Percentiles rank a stretch among this genome's conserved stretches.
phyloP scores from a whole-genome alignment of 2,888 invertebrate genomes.

The Chrysolina haemoptera region DNA sequence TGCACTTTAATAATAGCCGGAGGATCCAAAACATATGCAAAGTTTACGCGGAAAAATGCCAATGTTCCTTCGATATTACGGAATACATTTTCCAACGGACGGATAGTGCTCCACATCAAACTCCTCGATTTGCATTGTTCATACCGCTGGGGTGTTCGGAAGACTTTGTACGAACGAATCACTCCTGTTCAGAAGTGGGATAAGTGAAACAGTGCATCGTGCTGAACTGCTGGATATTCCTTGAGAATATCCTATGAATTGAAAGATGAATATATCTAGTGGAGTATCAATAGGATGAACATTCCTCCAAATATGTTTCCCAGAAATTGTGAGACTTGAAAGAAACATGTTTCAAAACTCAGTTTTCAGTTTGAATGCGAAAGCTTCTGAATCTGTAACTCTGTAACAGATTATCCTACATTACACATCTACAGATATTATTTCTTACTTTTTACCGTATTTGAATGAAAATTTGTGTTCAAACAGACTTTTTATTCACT shows the following conservation, averaged over 20 bases:
- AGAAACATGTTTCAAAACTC: too few species aligned
- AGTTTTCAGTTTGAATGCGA: too few species aligned
- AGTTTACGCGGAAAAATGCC: constrained; percentile 6
- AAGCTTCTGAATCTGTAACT: too few species aligned
- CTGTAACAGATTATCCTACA: too few species aligned
- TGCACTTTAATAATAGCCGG: constrained; percentile 26
- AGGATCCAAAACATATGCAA: not conserved
- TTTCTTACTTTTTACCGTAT: too few species aligned
- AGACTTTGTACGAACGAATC: not conserved
- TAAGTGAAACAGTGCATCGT: not conserved
- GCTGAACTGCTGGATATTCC: not conserved
- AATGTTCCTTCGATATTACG: constrained; percentile 16
- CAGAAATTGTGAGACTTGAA: too few species aligned
- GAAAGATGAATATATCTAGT: not conserved
- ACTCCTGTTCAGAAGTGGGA: not conserved
- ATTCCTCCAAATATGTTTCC: too few species aligned
- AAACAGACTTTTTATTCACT: too few species aligned
- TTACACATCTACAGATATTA: too few species aligned
- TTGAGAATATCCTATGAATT: not conserved
- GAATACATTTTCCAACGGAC: constrained; percentile 1
- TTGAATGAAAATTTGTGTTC: too few species aligned
- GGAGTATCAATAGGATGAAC: too few species aligned
- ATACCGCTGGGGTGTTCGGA: not conserved
- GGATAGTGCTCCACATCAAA: not conserved
- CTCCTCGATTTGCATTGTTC: constrained; percentile 1